Base-by-base conservation (phyloP, 2,113 vertebrate genomes). In the Calyptomena viridis region DNA sequence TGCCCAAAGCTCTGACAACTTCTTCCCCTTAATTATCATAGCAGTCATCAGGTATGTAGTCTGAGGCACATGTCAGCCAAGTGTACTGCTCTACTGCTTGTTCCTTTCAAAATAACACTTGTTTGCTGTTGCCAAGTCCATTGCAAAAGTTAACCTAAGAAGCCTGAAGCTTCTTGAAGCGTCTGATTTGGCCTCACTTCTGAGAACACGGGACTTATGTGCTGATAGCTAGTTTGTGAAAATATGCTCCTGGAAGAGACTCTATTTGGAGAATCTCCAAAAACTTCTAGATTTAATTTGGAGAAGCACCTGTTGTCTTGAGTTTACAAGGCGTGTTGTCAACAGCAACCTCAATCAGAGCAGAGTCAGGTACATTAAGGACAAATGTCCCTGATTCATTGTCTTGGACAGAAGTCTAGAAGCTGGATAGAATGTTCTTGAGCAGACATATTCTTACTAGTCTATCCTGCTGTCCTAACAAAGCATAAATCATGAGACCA, bases 341-440 rank as follows among this genome's bases (percentile, higher is more conserved):
- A 0, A 74, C 19, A 78, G 39, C 15, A 63, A 33, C 31, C 7
- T 59, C 31, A 53, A 14, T 58, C 13, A 52, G 14, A 77, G 39
- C 9, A 24, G 35, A 24, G 6, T 35, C 21, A 40, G 69, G 6
- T 8, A 11, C 44, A 30, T 56, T 59, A 56, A 22, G 24, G 47
- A 47, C 58, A 42, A 67, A 55, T 27, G 1, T 46, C 17, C 19
- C 4, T 39, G 25, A 31, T 3, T 0, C 0, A 0, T 46, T 71
- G 2, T 40, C 31, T 42, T 14, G 7, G 13, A 8, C 11, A 82
- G 30, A 74, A 66, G 8, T 62, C 59, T 81, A 44, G 27, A 75
- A 52, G 17, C 17, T 40, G 15, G 6, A 49, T 42, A 39, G 35
- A 63, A 53, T 4, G 6, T 35, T 90, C 25, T 33, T 55, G 52